A percentile compares a stretch with the other conserved stretches of the same genome.
Evolutionary conservation across 2,888 invertebrate genomes (phyloP).

Genomic region (Monoplex corrugatus): DNA sequence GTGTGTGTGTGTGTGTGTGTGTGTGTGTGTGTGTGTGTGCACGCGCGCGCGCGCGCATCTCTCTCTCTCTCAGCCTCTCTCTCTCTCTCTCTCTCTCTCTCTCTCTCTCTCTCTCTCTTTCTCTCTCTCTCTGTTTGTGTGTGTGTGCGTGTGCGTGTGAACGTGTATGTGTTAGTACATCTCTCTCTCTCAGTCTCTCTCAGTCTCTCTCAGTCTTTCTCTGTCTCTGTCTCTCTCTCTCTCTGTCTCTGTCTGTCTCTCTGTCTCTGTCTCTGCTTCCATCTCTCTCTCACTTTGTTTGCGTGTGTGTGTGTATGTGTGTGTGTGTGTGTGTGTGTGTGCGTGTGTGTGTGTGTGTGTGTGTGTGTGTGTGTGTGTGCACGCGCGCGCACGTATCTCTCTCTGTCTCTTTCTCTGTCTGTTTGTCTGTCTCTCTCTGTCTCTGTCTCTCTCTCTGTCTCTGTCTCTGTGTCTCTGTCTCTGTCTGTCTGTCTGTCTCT

Average conservation of each 20-base stretch:
- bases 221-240: background rate
- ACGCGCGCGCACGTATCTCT: background rate
- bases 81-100: no score
- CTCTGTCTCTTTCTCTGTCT: no score
- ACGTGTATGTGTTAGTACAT: background rate
- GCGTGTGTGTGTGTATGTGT: background rate
- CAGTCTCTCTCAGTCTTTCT: background rate
- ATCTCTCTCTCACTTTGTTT: background rate
- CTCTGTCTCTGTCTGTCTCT: background rate
- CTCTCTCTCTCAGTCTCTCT: background rate
- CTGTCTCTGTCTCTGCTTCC: background rate
- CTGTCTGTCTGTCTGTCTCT: background rate
- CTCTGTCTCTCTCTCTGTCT: background rate
- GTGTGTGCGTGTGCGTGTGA: background rate
- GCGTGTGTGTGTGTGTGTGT: slow-evolving; percentile 17
- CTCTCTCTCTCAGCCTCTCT: no score
- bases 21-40: no score
- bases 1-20: no score
- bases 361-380: slow-evolving; percentile 9
- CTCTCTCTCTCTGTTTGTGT: background rate
- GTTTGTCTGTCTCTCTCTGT: no score
- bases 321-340: background rate
- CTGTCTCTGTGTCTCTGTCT: background rate
- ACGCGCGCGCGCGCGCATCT: no score
- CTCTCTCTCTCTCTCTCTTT: no score